Base-by-base conservation (phyloP, 2,113 vertebrate species). In the Lepus americanus region DNA sequence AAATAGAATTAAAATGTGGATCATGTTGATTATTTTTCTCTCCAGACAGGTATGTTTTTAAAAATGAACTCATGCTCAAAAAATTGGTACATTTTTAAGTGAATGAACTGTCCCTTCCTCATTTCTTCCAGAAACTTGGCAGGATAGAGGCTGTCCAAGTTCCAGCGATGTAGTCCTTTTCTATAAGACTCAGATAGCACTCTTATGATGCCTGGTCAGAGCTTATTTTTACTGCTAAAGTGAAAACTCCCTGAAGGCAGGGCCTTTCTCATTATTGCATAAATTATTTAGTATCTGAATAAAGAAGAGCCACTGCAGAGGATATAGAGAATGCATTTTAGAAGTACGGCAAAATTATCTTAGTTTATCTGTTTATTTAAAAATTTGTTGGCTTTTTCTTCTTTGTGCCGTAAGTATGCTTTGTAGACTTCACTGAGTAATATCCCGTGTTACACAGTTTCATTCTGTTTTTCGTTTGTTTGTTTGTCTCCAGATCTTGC, bases 1-100 rank as follows among this genome's bases (percentile, higher is more conserved):
- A 93, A 81, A 95, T 17, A 74, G 13, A 91, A 81, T 81, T 67
- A 78, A 90, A 79, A 87, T 64, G 23, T 73, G 6, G 16, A 63
- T 70, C 5, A 39, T 61, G 9, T 44, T 95, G 64, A 88, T 66
- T 29, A 66, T 66, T 95, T 97, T 78, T 44, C 12, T 83, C 39
- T 83, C 12, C 2, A 9, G 31, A 36, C 0, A 90, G 7, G 10
- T 73, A 67, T 25, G 22, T 4, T 95, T 44, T 20, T 74, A 77
- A 53, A 88, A 92, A 70, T 66, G 17, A 44, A 44, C 44, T 44
- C 44, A 44, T 44, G 7, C 6, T 44, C 6, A 44, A 44, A 44
- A 44, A 44, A 44, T 49, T 73, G 27, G 22, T 19, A 29, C 33
- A 31, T 64, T 49, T 51, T 51, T 76, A 55, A 19, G 3, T 64